Base-by-base conservation (phyloP, 2,797 vertebrate genomes). In the Lagorchestes hirsutus region DNA sequence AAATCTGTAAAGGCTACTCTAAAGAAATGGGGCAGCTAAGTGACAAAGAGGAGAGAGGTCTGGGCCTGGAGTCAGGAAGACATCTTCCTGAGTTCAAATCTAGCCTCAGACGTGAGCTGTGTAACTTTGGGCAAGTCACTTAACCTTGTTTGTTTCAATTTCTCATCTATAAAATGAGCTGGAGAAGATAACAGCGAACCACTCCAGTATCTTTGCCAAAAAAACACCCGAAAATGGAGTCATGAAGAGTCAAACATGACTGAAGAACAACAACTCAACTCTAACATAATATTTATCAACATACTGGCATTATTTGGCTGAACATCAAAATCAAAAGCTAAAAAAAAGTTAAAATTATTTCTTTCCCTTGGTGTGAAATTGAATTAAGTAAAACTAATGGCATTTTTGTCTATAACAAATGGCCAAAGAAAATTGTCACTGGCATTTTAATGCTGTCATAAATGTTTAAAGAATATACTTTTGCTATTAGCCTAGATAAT, bases 281-380 rank as follows among this genome's bases (percentile, higher is more conserved):
- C 67, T 82, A 24, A 82, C 92, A 9, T 50, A 94, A 50, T 90
- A 92, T 93, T 95, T 22, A 74, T 92, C 55, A 40, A 54, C 22
- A 90, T 58, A 90, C 40, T 91, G 40, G 52, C 10, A 92, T 95
- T 91, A 92, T 92, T n/a, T 52, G 31, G 16, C 40, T 93, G 28
- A 40, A 29, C 31, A 27, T 96, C 56, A 94, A 94, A 96, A 93
- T 46, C 40, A 92, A 90, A 95, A 92, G 24, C 95, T 28, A 62
- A 93, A 91, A 55, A 90, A 95, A 67, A 52, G 67, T 55, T 13
- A 96, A 92, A 92, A 57, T 56, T 92, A 54, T 16, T 90, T 93
- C 56, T 40, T 59, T 27, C 62, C 28, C 87, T 94, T n/a, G 91
- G 31, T 93, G 94, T 1, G 93, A 92, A 96, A 96, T 94, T 91